Percentiles rank a stretch among this genome's conserved stretches.
These are phyloP conservation scores for Lissonota sp. DNA, from an alignment of 2,888 invertebrate genomes.

Conservation along the genomic window DNA sequence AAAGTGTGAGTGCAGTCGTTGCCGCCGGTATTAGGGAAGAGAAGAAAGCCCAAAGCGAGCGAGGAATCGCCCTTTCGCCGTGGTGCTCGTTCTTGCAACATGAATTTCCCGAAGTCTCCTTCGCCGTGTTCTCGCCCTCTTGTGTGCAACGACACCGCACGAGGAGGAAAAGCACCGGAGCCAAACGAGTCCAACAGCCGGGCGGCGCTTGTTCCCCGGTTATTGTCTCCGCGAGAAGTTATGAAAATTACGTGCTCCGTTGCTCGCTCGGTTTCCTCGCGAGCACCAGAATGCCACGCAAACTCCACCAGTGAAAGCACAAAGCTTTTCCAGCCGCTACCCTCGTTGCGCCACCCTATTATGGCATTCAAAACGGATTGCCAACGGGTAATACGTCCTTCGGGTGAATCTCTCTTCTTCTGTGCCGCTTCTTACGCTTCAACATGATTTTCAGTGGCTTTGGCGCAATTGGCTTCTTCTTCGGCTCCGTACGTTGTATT, in stretches of 20 bases:
- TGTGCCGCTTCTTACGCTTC: background rate
- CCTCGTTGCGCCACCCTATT: background rate
- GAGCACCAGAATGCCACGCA: constrained; percentile 3
- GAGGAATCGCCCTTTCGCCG: constrained; percentile 48
- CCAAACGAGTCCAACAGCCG: constrained; percentile 34
- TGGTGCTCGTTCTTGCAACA: background rate
- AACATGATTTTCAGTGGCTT: constrained; percentile 7
- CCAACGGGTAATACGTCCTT: constrained; percentile 2
- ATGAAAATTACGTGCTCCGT: constrained; percentile 79
- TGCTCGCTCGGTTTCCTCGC: constrained; percentile 61
- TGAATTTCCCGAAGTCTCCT: constrained; percentile 27
- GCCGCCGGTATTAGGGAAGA: constrained; percentile 4
- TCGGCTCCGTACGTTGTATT: background rate
- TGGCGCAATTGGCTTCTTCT: constrained; percentile 10
- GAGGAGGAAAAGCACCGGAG: background rate
- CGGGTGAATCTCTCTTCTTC: constrained; percentile 7
- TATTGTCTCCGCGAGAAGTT: constrained; percentile 78
- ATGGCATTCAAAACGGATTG: constrained; percentile 47
- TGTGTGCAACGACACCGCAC: constrained; percentile 5
- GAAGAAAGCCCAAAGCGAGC: constrained; percentile 23
- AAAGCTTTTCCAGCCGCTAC: constrained; percentile 40
- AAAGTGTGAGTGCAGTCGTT: constrained; percentile 24
- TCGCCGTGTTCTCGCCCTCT: background rate
- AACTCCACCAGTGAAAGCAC: constrained; percentile 21
- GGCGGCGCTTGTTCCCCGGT: constrained; percentile 59